Evolutionary conservation across 2,113 vertebrate genomes (phyloP).

Genomic region (Podarcis raffonei): DNA sequence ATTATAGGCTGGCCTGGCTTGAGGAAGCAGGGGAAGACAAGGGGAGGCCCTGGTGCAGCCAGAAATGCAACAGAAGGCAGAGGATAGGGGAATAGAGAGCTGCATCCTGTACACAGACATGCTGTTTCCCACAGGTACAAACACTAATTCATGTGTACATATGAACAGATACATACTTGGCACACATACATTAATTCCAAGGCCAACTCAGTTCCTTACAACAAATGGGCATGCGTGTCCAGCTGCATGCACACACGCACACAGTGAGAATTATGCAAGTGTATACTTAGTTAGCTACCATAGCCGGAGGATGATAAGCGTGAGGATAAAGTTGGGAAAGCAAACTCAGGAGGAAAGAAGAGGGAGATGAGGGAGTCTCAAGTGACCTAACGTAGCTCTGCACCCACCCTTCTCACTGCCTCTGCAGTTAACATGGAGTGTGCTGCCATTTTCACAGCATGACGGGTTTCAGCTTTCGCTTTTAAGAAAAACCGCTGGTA

Average conservation of each 20-base stretch:
- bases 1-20: not conserved
- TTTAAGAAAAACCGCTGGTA: not conserved
- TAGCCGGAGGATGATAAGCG: slow-evolving; percentile 9
- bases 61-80: not conserved
- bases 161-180: not conserved
- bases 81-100: not conserved
- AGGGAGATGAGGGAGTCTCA: not conserved
- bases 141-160: not conserved
- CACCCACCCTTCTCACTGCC: not conserved
- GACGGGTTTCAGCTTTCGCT: not conserved
- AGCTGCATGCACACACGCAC: not conserved
- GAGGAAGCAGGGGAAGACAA: not conserved
- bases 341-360: not conserved
- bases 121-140: not conserved
- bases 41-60: not conserved
- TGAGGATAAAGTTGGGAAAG: not conserved
- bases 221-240: not conserved
- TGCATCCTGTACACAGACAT: not conserved
- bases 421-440: not conserved
- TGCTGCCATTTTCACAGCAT: not conserved
- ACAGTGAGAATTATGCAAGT: not conserved
- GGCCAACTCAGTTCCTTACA: not conserved
- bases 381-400: not conserved
- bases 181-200: not conserved
- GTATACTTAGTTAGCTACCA: not conserved